Evolutionary conservation across 53 echinoderm and acorn worm species (phyloP).

Genomic region (Astropecten irregularis): DNA sequence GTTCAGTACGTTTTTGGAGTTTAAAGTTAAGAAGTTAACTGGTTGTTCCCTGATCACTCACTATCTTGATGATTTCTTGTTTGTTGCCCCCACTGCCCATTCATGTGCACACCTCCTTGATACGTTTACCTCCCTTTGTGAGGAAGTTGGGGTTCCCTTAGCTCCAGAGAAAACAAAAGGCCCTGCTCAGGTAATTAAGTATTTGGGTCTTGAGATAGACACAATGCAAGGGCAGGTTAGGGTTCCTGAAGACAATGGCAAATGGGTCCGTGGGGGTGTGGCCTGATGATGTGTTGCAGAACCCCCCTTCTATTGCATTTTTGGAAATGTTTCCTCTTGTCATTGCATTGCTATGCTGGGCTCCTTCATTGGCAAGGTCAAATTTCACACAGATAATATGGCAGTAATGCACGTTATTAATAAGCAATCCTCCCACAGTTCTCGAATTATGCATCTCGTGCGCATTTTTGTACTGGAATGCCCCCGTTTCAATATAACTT

Average conservation of each 20-base stretch:
- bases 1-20: slow-evolving; percentile 58
- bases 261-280: too few relatives aligned
- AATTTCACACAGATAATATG: slow-evolving; percentile 50
- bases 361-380: not conserved
- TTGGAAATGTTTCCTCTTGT: slow-evolving; percentile 35
- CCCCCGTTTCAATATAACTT: not conserved
- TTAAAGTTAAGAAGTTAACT: slow-evolving; percentile 13
- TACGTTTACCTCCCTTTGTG: not conserved
- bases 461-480: not conserved
- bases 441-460: slow-evolving; percentile 3
- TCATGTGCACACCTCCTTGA: not conserved
- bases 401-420: slow-evolving; percentile 53
- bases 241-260: not conserved
- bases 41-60: slow-evolving; percentile 10
- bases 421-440: slow-evolving; percentile 37
- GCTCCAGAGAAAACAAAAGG: not conserved
- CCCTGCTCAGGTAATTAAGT: not conserved
- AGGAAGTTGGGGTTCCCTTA: not conserved
- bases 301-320: slow-evolving; percentile 21
- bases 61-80: slow-evolving; percentile 67
- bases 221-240: not conserved
- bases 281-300: not conserved
- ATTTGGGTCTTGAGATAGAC: not conserved
- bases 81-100: slow-evolving; percentile 1
- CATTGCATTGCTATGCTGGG: slow-evolving; percentile 54